Evolutionary conservation across 2,888 invertebrate genomes (phyloP), one percentile per base, ranked within the genome.

Genomic region (Pheosia tremula): DNA sequence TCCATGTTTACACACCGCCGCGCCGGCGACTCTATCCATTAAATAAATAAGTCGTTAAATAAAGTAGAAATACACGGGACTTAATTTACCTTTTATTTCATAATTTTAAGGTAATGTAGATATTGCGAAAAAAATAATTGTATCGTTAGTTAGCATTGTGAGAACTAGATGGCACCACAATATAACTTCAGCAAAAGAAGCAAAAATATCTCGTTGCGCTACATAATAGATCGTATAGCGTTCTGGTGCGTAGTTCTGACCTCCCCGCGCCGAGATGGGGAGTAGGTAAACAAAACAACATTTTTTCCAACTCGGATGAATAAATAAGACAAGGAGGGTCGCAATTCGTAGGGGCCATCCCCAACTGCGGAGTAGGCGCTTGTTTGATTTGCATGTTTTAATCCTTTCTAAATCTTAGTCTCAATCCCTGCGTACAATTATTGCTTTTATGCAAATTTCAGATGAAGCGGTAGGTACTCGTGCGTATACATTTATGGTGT

Each of bases 311-410:
- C 82, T 84, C 88, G 84, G 89, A 92, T 93, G 91, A 93, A 93
- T 93, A 93, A 93, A 92, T 91, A 92, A 93, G 90, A 88, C 84
- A 82, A 81, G 83, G 77, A 86, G 90, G 90, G 91, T 87, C 82
- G 88, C 80, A 81, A 63, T 71, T 75, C 69, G 70, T 74, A 83
- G 87, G 89, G 87, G 79, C 82, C 78, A 83, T 83, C 88, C 88
- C 90, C 85, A 84, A 82, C 81, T 83, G 81, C 82, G 75, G 82
- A 87, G 87, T 83, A 81, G 80, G 78, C 80, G 81, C 86, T 88
- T 88, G 88, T 90, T 91, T 90, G 90, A 92, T 92, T 93, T 91
- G 91, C 91, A 93, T 92, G 89, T 91, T 92, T 90, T 91, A 93
- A 92, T 92, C 93, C 90, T 91, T 91, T 90, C 81, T 74, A 80